A percentile compares a stretch with the other conserved stretches of the same genome.
Evolutionary conservation across 2,888 invertebrate genomes (phyloP).

Genomic region (Drosophila antonietae): DNA sequence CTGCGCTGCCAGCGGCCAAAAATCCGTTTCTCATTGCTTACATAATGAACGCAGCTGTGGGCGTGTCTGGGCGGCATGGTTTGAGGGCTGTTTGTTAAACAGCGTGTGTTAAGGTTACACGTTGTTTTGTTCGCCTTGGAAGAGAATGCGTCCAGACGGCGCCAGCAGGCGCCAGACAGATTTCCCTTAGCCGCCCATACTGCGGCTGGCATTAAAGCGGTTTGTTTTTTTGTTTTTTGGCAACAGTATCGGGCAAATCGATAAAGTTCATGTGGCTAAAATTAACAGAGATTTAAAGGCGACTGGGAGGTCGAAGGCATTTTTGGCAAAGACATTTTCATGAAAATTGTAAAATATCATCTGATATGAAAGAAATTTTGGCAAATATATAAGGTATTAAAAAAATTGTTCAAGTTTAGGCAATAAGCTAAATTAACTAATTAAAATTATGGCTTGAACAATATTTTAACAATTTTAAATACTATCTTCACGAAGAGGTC

Average conservation of each 20-base stretch:
- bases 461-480: too few relatives aligned
- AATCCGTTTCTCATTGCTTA: conserved; percentile 41
- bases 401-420: background rate
- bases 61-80: conserved; percentile 3
- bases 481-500: too few relatives aligned
- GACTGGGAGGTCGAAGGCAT: background rate
- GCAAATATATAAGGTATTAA: background rate
- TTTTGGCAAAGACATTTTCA: background rate
- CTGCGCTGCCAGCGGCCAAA: conserved; percentile 39
- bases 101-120: conserved; percentile 72
- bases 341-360: background rate
- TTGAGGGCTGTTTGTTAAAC: conserved; percentile 21
- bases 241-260: conserved; percentile 61
- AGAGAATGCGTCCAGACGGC: conserved; percentile 68
- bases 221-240: conserved; percentile 31
- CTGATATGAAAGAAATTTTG: background rate
- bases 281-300: conserved; percentile 53
- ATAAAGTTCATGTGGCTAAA: conserved; percentile 51
- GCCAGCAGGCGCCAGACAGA: conserved; percentile 54
- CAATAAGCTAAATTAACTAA: background rate
- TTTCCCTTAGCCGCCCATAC: conserved; percentile 9
- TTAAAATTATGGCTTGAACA: too few relatives aligned
- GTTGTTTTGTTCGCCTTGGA: conserved; percentile 47
- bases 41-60: conserved; percentile 51
- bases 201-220: conserved; percentile 12